Percentiles rank a stretch among this genome's conserved stretches.
Evolutionary conservation across 2,888 invertebrate species (phyloP).

Genomic region (Eledona agricola): DNA sequence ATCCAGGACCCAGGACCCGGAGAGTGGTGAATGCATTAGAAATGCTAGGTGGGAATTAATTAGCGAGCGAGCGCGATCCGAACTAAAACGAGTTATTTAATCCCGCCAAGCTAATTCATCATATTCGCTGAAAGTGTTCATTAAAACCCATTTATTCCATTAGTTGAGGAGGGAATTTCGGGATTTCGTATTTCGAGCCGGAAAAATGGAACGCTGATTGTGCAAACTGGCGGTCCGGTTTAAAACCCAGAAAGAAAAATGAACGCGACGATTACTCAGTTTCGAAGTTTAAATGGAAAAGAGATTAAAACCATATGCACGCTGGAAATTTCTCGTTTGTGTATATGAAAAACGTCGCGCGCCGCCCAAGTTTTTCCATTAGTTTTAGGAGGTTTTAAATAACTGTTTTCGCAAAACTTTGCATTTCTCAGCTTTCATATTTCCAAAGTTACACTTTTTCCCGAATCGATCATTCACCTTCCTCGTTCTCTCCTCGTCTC

Average conservation of each 20-base stretch:
- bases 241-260: slow-evolving; percentile 10
- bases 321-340: slow-evolving; percentile 34
- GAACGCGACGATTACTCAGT: slow-evolving; percentile 14
- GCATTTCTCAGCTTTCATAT: slow-evolving; percentile 40
- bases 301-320: slow-evolving; percentile 36
- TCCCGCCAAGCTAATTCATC: slow-evolving; percentile 26
- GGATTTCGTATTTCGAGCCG: not conserved
- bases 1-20: not conserved
- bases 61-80: slow-evolving; percentile 9
- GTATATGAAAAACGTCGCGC: slow-evolving; percentile 10
- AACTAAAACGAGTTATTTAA: slow-evolving; percentile 19
- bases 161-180: slow-evolving; percentile 6
- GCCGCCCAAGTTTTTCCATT: slow-evolving; percentile 40
- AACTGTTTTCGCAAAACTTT: slow-evolving; percentile 39
- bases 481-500: slow-evolving; percentile 1
- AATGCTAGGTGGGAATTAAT: slow-evolving; percentile 12
- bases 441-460: slow-evolving; percentile 39
- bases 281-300: slow-evolving; percentile 26
- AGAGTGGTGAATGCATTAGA: slow-evolving; percentile 1
- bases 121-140: slow-evolving; percentile 24
- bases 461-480: slow-evolving; percentile 40
- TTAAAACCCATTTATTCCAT: slow-evolving; percentile 27
- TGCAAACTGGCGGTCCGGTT: slow-evolving; percentile 8
- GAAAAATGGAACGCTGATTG: slow-evolving; percentile 12
- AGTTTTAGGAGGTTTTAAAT: slow-evolving; percentile 41